These are phyloP conservation scores for Chrysolophus pictus DNA, from an alignment of 2,797 vertebrate genomes.

Conservation along the genomic window DNA sequence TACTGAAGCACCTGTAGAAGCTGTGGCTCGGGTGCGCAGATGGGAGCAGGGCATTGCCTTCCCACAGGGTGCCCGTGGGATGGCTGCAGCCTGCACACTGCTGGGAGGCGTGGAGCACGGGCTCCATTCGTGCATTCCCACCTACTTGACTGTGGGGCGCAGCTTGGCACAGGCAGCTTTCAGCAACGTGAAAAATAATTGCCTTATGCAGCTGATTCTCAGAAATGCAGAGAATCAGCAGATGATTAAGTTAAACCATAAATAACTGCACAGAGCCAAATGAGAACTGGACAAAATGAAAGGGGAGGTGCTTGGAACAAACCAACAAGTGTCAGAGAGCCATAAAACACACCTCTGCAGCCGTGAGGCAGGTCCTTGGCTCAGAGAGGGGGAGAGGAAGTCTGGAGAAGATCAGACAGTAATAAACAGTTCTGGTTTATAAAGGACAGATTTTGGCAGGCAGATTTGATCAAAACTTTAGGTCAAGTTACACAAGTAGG, in stretches of 20 bases:
- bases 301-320: not conserved
- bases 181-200: not conserved
- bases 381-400: not conserved
- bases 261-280: not conserved
- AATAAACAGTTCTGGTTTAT: conserved; percentile 30
- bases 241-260: not conserved
- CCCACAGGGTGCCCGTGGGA: not conserved
- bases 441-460: conserved; percentile 5
- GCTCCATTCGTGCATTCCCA: not conserved
- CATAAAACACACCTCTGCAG: not conserved
- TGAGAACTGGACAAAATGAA: not conserved
- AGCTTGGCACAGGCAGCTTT: not conserved
- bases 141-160: not conserved
- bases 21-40: too few relatives aligned
- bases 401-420: conserved; percentile 60
- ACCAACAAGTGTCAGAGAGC: not conserved
- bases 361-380: conserved; percentile 22
- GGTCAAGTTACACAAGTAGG: conserved; percentile 6
- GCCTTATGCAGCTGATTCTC: not conserved
- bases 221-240: not conserved
- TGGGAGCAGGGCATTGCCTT: fast-evolving
- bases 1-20: not conserved
- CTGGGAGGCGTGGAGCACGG: not conserved
- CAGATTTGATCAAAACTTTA: conserved; percentile 51
- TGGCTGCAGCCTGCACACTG: not conserved